A percentile compares a stretch with the other conserved stretches of the same genome.
Conservation (phyloP, 2,888 invertebrate species). For the Pollenia angustigena region DNA sequence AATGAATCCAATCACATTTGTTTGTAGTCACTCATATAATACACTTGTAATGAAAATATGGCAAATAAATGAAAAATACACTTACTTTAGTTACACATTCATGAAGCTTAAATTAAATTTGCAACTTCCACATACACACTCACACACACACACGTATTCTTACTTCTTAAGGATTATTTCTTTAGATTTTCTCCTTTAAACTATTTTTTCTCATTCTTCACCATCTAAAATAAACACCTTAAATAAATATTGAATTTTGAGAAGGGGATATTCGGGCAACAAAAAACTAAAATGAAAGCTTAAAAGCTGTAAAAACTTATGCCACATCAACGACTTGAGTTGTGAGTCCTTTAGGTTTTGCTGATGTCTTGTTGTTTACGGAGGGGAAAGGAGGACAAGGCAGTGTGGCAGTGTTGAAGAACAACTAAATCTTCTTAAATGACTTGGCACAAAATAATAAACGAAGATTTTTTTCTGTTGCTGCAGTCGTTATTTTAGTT, state of each 20-base stretch:
- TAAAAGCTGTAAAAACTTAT: slow-evolving; percentile 61
- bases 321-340: slow-evolving; percentile 28
- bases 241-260: slow-evolving; percentile 67
- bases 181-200: slow-evolving; percentile 1
- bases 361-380: not conserved
- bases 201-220: not conserved
- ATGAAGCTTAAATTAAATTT: slow-evolving; percentile 59
- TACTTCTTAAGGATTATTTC: slow-evolving; percentile 50
- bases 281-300: slow-evolving; percentile 50
- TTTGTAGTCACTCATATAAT: not conserved
- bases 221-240: slow-evolving; percentile 63
- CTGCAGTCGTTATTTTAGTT: slow-evolving; percentile 8
- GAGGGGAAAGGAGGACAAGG: not conserved
- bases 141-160: not conserved
- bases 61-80: slow-evolving; percentile 42
- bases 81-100: slow-evolving; percentile 52
- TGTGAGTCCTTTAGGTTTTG: not conserved
- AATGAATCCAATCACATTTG: slow-evolving; percentile 14
- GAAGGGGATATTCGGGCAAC: slow-evolving; percentile 3
- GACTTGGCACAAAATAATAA: slow-evolving; percentile 65
- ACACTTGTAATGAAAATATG: slow-evolving; percentile 16
- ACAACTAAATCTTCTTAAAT: slow-evolving; percentile 72
- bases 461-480: slow-evolving; percentile 37
- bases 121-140: not conserved
- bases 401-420: slow-evolving; percentile 27